These are phyloP conservation scores for Lithobates pipiens DNA, from an alignment of 2,797 vertebrate species.

Conservation along the genomic window DNA sequence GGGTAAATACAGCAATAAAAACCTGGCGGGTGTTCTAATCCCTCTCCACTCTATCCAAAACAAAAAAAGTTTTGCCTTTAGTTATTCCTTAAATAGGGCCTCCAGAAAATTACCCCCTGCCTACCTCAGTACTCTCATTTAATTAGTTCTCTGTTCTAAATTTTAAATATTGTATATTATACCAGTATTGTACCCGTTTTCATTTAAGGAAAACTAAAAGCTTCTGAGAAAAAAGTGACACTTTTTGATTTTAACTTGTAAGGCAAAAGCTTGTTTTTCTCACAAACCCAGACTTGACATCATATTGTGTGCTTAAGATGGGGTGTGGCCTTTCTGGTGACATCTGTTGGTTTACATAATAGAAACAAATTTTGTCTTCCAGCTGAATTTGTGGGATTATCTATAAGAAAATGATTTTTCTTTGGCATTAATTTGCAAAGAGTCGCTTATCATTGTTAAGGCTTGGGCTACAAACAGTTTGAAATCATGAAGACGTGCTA, in stretches of 20 bases:
- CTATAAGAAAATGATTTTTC: background rate
- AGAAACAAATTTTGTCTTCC: background rate
- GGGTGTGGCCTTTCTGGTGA: background rate
- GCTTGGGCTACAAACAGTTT: background rate
- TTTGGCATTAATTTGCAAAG: background rate
- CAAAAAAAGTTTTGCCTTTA: too few relatives aligned
- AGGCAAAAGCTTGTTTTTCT: background rate
- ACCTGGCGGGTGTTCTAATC: too few relatives aligned
- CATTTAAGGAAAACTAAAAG: background rate
- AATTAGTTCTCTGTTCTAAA: too few relatives aligned
- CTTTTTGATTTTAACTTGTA: background rate
- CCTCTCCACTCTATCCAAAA: too few relatives aligned
- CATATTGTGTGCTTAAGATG: background rate
- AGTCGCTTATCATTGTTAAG: background rate
- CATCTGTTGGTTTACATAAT: slow-evolving; percentile 18
- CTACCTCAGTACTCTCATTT: too few relatives aligned
- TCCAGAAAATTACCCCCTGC: too few relatives aligned
- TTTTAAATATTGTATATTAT: too few relatives aligned
- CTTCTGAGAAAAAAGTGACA: background rate
- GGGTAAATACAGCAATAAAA: too few relatives aligned
- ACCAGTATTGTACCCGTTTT: too few relatives aligned
- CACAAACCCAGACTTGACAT: slow-evolving; percentile 11
- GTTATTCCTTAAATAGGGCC: too few relatives aligned
- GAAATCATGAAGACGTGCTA: background rate
- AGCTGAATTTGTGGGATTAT: background rate